Evolutionary conservation across 2,888 invertebrate genomes (phyloP), one percentile per base, ranked within the genome.

Genomic region (Calameuta pallipes): DNA sequence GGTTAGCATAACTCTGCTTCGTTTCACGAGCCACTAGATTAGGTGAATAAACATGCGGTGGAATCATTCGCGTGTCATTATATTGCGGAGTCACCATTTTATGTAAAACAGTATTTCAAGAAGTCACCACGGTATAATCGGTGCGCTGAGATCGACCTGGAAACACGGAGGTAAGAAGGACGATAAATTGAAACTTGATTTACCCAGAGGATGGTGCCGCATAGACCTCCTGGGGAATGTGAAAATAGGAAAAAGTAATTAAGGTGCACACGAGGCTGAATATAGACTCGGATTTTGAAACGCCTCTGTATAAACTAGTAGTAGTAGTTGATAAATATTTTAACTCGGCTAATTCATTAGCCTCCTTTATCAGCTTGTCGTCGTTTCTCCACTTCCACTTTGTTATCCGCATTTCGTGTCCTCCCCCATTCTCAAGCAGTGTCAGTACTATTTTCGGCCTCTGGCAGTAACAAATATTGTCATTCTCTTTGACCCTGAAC

Each of bases 1-100:
- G 84, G 82, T 87, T 88, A 87, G 80, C 81, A 81, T 84, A 85
- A 85, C 80, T 84, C 84, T 85, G 83, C 81, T 70, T 80, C 83
- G 84, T 80, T 79, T 75, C 71, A 34, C 4, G 71, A 23, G 56
- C 9, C 23, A 23, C 56, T 56, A 6, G 56, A 23, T 56, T 23
- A 1, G 23, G 56, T 23, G 23, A 56, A 56, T 23, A 56, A 56
- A 56, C 1, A 56, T 9, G 56, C 15, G 56, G 9, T 23, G 23
- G 23, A 56, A 56, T 56, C 9, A 56, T 41, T 41, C 15, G 41
- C 41, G 23, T 41, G 41, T 41, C 41, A 41, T 56, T 56, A 23
- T 23, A 9, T 56, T 23, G 56, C 23, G 9, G 23, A 23, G 56
- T 56, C 56, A 9, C 56, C 9, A 23, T 56, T 23, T 23, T 56